A percentile compares a stretch with the other conserved stretches of the same genome.
phyloP scores from a whole-genome alignment of 2,888 invertebrate genomes.

The Fragum fragum region DNA sequence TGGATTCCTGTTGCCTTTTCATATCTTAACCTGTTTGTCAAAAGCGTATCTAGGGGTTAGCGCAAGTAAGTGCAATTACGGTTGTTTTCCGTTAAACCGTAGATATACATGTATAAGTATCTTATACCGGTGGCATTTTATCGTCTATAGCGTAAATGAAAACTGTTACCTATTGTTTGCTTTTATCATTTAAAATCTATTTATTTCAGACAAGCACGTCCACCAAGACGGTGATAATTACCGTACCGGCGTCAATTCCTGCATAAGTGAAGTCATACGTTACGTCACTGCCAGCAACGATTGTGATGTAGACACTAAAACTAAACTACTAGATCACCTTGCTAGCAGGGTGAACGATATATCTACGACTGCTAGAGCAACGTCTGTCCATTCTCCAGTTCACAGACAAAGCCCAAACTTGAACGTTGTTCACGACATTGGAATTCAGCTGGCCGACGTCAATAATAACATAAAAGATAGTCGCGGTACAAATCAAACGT shows the following conservation, averaged over 20 bases:
- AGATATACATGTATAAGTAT: no score
- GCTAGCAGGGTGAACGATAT: conserved; percentile 46
- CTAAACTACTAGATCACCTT: conserved; percentile 57
- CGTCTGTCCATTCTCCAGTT: not conserved
- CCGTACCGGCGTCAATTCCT: conserved; percentile 59
- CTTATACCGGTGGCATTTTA: no score
- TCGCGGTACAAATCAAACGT: not conserved
- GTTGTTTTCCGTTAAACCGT: no score
- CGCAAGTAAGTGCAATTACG: no score
- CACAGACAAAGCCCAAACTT: not conserved
- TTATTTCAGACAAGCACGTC: not conserved
- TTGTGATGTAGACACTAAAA: conserved; percentile 53
- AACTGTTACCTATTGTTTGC: no score
- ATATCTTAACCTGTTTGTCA: no score
- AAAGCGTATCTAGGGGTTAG: no score
- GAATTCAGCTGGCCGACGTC: not conserved
- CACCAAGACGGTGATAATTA: conserved; percentile 50
- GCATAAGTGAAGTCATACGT: conserved; percentile 62
- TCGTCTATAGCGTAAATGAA: no score
- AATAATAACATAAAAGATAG: not conserved
- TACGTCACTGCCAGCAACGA: conserved; percentile 49
- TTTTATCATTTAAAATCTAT: no score
- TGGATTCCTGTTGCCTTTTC: no score
- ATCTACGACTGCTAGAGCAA: not conserved
- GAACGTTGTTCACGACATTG: not conserved